Conservation (phyloP, 2,797 vertebrate species). For the Sebastes taczanowskii region DNA sequence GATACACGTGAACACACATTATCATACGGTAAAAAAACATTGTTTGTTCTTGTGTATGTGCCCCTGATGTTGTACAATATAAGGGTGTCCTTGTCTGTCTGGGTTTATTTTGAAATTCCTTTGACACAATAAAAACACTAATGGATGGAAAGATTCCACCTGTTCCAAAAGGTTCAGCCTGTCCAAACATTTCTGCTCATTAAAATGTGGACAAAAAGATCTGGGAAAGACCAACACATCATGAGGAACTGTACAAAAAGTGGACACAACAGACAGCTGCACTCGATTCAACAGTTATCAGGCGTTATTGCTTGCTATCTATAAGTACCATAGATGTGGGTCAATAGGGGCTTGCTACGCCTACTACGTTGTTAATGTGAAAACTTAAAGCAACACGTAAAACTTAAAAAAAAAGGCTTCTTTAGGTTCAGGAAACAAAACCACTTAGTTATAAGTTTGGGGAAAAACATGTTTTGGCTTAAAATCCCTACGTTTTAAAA, state of each 20-base stretch:
- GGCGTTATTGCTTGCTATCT: too few species aligned
- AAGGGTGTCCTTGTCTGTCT: background rate
- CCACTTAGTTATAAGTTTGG: too few species aligned
- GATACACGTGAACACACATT: background rate
- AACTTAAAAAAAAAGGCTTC: too few species aligned
- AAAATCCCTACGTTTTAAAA: too few species aligned
- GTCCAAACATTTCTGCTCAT: conserved; percentile 1
- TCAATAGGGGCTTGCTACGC: too few species aligned
- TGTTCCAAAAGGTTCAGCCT: background rate
- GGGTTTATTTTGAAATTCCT: conserved; percentile 18
- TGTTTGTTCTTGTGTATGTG: background rate
- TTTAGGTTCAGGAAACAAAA: too few species aligned
- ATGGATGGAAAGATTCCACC: too few species aligned
- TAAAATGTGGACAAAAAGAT: background rate
- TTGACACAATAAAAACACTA: conserved; percentile 17
- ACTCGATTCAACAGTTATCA: too few species aligned
- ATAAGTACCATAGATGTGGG: too few species aligned
- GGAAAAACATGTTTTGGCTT: too few species aligned
- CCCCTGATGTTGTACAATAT: background rate
- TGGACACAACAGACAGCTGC: background rate
- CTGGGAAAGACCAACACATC: background rate
- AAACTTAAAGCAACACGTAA: too few species aligned
- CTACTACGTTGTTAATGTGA: too few species aligned
- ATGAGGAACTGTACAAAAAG: background rate
- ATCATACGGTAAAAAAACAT: background rate